Evolutionary conservation across 2,888 invertebrate species (phyloP).

Genomic region (Sympetrum striolatum): DNA sequence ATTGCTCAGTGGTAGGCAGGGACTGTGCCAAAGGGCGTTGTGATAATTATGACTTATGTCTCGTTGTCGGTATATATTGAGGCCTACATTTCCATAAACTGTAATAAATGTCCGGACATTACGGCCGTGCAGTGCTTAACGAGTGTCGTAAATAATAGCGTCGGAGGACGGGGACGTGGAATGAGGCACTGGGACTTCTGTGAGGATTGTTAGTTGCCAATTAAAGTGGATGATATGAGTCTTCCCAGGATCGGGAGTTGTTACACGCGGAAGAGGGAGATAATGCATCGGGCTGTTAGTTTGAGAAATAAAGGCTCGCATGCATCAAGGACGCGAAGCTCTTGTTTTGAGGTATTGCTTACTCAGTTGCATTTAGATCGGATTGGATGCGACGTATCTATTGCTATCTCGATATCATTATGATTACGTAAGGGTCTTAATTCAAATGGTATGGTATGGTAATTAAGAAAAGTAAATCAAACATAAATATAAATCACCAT

Average conservation of each 20-base stretch:
- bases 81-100: conserved; percentile 43
- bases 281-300: not conserved
- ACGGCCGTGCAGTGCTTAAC: not conserved
- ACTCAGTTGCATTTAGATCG: too few species aligned
- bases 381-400: too few species aligned
- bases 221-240: not conserved
- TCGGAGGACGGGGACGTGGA: not conserved
- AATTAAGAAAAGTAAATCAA: too few species aligned
- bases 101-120: conserved; percentile 27
- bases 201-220: not conserved
- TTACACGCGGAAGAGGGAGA: not conserved
- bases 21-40: not conserved
- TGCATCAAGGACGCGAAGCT: too few species aligned
- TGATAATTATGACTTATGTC: conserved; percentile 30
- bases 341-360: too few species aligned
- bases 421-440: too few species aligned
- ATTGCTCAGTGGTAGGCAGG: not conserved
- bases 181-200: not conserved
- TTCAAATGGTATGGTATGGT: too few species aligned
- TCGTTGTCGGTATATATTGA: conserved; percentile 38
- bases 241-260: not conserved
- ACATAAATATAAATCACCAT: too few species aligned
- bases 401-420: too few species aligned
- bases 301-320: not conserved
- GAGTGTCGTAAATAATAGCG: conserved; percentile 35